A percentile compares a stretch with the other conserved stretches of the same genome.
These are phyloP conservation scores for Pseudorhombus dupliciocellatus DNA, from an alignment of 2,113 vertebrate species.

Conservation along the genomic window DNA sequence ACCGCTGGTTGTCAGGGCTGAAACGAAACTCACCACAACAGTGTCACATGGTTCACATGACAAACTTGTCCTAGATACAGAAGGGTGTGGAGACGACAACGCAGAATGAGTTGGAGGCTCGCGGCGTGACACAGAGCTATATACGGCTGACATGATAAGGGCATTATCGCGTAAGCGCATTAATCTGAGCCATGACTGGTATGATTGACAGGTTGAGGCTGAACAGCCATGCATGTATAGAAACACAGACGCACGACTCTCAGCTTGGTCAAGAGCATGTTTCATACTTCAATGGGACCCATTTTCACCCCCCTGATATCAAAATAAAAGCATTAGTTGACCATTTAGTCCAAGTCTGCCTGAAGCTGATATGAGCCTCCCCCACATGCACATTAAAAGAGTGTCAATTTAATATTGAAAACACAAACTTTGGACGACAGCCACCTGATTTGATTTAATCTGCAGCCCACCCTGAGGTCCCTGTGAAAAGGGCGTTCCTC, in stretches of 20 bases:
- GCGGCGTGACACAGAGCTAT: slow-evolving; percentile 46
- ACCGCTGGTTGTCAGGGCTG: slow-evolving; percentile 30
- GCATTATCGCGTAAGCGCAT: slow-evolving; percentile 65
- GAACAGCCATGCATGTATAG: background rate
- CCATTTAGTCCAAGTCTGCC: background rate
- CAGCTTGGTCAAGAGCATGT: background rate
- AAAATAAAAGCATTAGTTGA: background rate
- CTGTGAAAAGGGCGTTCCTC: background rate
- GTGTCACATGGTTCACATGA: slow-evolving; percentile 52
- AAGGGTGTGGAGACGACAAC: slow-evolving; percentile 44
- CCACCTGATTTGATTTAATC: background rate
- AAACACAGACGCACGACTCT: background rate
- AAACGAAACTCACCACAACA: slow-evolving; percentile 17
- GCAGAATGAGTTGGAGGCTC: slow-evolving; percentile 45
- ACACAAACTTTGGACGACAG: background rate
- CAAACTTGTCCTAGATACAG: slow-evolving; percentile 44
- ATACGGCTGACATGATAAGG: slow-evolving; percentile 62
- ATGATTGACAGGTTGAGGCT: slow-evolving; percentile 47
- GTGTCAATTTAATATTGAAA: background rate
- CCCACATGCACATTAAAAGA: background rate
- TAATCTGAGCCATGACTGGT: slow-evolving; percentile 52
- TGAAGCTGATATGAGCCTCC: background rate
- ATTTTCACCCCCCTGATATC: background rate
- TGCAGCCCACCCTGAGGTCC: background rate
- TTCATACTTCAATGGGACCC: background rate